Evolutionary conservation across 1,140 invertebrate genomes (phyloP), one percentile per base, ranked within the genome.

Genomic region (Eumeta japonica): DNA sequence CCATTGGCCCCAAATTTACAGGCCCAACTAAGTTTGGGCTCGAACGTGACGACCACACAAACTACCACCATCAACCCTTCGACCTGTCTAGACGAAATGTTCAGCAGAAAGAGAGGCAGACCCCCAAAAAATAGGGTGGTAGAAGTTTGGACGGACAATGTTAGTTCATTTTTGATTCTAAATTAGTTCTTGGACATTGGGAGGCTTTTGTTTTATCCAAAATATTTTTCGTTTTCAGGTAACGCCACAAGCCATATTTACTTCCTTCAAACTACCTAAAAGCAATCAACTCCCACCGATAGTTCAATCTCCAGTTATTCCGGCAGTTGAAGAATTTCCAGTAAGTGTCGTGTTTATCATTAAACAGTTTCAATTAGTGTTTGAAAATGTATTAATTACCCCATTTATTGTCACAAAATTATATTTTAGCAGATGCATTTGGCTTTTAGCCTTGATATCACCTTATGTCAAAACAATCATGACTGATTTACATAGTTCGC

Each of bases 61-160:
- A 17, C 67, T 43, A 73, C 79, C 35, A 79, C 77, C 39, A 83
- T 85, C 0, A 83, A 86, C 49, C 66, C 85, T 11, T 79, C 83
- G 2, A 89, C 86, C 16, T 88, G 86, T 15, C 81, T 91, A 29
- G 89, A 92, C 60, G 87, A 88, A 10, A 88, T 92, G 83, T 94
- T 94, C 58, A 88, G 90, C 62, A 79, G 91, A 42, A 95, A 95
- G 57, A 77, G 92, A 16, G 92, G 92, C 39, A 78, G 92, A 36
- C 92, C 92, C 12, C 92, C 92, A 10, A 95, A 95, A 68, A 94
- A 94, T 63, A 78, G 91, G 2, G 84, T 94, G 10, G 91, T 95
- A 32, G 91, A 94, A 79, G 88, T 90, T 35, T 91, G 88, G 86
- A 87, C 86, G 45, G 87, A 88, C 48, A 85, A 84, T 67, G 83